A percentile compares a stretch with the other conserved stretches of the same genome.
These are phyloP conservation scores for Lycorma delicatula DNA, from an alignment of 1,140 invertebrate species.

Conservation along the genomic window DNA sequence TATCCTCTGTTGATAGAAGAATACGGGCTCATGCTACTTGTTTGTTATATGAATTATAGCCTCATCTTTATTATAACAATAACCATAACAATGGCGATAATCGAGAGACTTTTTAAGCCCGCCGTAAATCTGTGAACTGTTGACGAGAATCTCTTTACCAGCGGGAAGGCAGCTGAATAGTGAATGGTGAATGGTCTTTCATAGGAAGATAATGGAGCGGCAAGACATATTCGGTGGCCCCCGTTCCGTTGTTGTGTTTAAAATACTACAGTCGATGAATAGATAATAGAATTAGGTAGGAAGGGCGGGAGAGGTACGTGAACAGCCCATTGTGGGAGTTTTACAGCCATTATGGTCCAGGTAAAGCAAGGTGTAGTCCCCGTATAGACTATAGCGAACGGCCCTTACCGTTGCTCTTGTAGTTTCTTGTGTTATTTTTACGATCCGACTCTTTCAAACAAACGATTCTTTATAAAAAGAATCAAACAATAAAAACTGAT, in stretches of 20 bases:
- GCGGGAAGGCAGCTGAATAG: neutral
- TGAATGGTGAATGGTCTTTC: neutral
- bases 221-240: neutral
- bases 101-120: conserved; percentile 2
- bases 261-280: neutral
- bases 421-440: conserved; percentile 2
- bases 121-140: neutral
- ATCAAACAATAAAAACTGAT: too few species aligned
- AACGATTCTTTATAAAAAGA: too few species aligned
- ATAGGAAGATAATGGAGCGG: neutral
- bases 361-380: too few species aligned
- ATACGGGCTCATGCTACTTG: too few species aligned
- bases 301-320: neutral
- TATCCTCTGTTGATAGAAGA: too few species aligned
- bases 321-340: conserved; percentile 2
- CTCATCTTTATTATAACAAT: too few species aligned
- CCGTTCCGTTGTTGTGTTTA: too few species aligned
- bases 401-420: too few species aligned
- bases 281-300: conserved; percentile 2
- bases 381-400: too few species aligned
- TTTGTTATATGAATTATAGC: too few species aligned
- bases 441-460: conserved; percentile 2
- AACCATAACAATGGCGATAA: too few species aligned
- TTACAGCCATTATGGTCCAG: neutral
- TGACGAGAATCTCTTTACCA: too few species aligned